phyloP scores from a whole-genome alignment of 2,888 invertebrate species.

The Colletes collaris region DNA sequence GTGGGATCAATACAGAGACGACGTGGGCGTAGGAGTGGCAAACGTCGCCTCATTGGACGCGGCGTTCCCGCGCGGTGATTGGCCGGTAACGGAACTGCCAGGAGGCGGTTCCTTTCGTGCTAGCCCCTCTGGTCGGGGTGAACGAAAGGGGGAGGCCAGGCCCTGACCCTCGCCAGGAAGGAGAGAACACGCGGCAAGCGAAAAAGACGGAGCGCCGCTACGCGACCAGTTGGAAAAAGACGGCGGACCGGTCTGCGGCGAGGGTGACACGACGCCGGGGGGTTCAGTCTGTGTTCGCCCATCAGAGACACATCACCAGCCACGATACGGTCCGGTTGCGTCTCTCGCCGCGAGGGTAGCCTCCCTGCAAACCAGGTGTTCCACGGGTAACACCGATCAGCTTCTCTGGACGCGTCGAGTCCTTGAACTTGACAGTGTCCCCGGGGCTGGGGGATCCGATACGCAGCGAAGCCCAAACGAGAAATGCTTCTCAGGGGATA shows the following conservation, averaged over 20 bases:
- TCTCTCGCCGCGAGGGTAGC: conserved; percentile 64
- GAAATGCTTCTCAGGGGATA: not conserved
- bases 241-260: conserved; percentile 70
- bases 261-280: conserved; percentile 77
- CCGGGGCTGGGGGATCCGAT: not conserved
- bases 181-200: conserved; percentile 61
- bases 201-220: conserved; percentile 59
- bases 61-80: conserved; percentile 72
- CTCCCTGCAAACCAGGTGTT: conserved; percentile 49
- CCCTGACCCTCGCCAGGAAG: conserved; percentile 56
- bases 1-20: conserved; percentile 81
- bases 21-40: conserved; percentile 80
- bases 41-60: conserved; percentile 79
- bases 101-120: conserved; percentile 77
- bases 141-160: conserved; percentile 60
- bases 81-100: conserved; percentile 76
- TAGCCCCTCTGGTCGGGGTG: conserved; percentile 58
- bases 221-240: conserved; percentile 72
- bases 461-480: not conserved
- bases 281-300: conserved; percentile 82
- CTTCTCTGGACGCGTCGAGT: conserved; percentile 8
- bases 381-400: conserved; percentile 1
- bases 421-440: conserved; percentile 32
- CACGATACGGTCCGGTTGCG: conserved; percentile 63
- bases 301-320: conserved; percentile 79